These are phyloP conservation scores for Cyclopterus lumpus DNA, from an alignment of 2,797 vertebrate species.

Conservation along the genomic window DNA sequence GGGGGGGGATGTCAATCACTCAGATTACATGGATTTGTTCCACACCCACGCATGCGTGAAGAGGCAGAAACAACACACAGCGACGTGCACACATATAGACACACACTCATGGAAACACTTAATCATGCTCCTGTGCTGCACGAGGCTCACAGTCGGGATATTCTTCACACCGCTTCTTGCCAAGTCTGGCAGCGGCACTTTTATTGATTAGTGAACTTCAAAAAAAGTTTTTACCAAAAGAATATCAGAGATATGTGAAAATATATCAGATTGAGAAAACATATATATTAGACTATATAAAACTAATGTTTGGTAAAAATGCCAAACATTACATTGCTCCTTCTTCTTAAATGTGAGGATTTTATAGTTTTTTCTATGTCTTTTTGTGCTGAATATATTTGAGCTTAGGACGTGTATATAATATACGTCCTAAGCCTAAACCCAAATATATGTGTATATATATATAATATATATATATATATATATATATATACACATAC, in stretches of 20 bases:
- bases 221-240: conserved; percentile 36
- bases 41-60: conserved; percentile 58
- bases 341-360: too few species aligned
- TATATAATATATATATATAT: too few species aligned
- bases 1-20: conserved; percentile 75
- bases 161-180: conserved; percentile 58
- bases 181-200: conserved; percentile 55
- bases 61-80: conserved; percentile 49
- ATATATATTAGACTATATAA: not conserved
- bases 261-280: not conserved
- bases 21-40: conserved; percentile 76
- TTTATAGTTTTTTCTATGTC: too few species aligned
- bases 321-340: not conserved
- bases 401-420: not conserved
- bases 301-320: not conserved
- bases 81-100: conserved; percentile 46
- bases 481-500: too few species aligned
- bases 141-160: conserved; percentile 45
- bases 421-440: too few species aligned
- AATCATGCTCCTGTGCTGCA: conserved; percentile 58
- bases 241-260: not conserved
- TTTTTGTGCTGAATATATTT: not conserved
- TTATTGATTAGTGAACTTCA: conserved; percentile 60
- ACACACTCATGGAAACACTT: conserved; percentile 59
- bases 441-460: too few species aligned